Conservation (phyloP, 2,888 invertebrate genomes). For the Lithophane semibrunnea region DNA sequence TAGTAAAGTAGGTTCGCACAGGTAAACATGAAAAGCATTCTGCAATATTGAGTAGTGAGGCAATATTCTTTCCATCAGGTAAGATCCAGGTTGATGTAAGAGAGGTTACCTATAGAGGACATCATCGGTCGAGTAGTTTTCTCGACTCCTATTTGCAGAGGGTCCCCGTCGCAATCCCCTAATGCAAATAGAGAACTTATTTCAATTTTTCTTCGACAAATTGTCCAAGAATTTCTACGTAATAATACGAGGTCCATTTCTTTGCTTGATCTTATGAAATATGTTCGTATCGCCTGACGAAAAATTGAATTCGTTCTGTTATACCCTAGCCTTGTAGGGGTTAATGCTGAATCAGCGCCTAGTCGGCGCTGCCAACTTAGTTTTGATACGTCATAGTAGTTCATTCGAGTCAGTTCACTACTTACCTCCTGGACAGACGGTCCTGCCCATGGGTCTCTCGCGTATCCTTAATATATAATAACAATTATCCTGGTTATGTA, state of each 20-base stretch:
- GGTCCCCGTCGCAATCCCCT: conserved; percentile 63
- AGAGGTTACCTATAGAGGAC: conserved; percentile 59
- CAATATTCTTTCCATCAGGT: conserved; percentile 47
- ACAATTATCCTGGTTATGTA: too few relatives aligned
- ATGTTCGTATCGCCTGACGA: conserved; percentile 19
- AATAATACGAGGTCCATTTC: conserved; percentile 35
- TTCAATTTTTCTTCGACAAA: conserved; percentile 64
- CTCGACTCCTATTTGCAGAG: conserved; percentile 65
- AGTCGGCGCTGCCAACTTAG: too few relatives aligned
- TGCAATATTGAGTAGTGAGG: conserved; percentile 32
- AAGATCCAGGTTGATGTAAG: conserved; percentile 52
- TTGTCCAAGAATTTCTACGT: conserved; percentile 43
- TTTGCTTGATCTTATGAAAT: conserved; percentile 43
- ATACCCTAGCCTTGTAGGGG: too few relatives aligned
- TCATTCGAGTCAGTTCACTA: too few relatives aligned
- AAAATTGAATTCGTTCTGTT: conserved; percentile 40
- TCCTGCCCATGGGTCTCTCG: too few relatives aligned
- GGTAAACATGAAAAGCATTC: conserved; percentile 42
- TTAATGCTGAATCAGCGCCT: too few relatives aligned
- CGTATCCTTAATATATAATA: too few relatives aligned
- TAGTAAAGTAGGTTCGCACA: not conserved
- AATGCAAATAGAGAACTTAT: conserved; percentile 70
- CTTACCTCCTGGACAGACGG: too few relatives aligned
- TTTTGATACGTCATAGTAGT: too few relatives aligned
- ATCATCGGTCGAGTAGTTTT: conserved; percentile 59